Conservation (phyloP, 2,888 invertebrate genomes). For the Ichneumoninae sp. region DNA sequence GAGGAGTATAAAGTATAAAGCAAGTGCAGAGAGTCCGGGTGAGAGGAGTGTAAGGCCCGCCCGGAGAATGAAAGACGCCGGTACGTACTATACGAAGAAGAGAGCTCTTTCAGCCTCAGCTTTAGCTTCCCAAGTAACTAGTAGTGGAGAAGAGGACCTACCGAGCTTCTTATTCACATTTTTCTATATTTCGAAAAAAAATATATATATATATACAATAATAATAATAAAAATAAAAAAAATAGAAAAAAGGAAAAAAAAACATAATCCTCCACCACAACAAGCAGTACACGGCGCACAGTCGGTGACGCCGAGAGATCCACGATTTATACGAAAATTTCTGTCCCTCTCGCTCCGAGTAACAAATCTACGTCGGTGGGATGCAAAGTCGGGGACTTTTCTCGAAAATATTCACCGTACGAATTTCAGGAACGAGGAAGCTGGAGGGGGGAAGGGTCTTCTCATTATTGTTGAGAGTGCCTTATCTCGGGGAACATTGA, state of each 20-base stretch:
- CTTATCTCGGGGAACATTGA: neutral
- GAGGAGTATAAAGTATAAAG: constrained; percentile 34
- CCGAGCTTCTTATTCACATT: constrained; percentile 17
- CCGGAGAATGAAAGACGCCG: constrained; percentile 25
- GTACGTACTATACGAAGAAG: constrained; percentile 6
- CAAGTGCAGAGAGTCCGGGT: neutral
- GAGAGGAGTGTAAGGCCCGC: constrained; percentile 13
- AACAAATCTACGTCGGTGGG: neutral
- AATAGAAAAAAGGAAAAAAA: neutral
- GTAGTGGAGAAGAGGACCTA: neutral
- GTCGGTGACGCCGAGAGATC: neutral
- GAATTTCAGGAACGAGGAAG: neutral
- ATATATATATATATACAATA: neutral
- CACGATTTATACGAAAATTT: constrained; percentile 3
- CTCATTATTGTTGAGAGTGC: constrained; percentile 26
- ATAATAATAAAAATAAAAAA: too few relatives aligned
- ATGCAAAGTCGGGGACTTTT: neutral
- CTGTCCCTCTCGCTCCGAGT: neutral
- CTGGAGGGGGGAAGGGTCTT: too few relatives aligned
- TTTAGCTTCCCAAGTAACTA: constrained; percentile 3
- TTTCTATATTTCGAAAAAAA: neutral
- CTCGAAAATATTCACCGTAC: neutral
- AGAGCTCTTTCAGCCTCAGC: constrained; percentile 30
- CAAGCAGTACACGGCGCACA: neutral
- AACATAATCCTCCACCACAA: neutral